These are phyloP conservation scores for Plutomurus gul DNA, from an alignment of 1,140 invertebrate genomes.

Conservation along the genomic window DNA sequence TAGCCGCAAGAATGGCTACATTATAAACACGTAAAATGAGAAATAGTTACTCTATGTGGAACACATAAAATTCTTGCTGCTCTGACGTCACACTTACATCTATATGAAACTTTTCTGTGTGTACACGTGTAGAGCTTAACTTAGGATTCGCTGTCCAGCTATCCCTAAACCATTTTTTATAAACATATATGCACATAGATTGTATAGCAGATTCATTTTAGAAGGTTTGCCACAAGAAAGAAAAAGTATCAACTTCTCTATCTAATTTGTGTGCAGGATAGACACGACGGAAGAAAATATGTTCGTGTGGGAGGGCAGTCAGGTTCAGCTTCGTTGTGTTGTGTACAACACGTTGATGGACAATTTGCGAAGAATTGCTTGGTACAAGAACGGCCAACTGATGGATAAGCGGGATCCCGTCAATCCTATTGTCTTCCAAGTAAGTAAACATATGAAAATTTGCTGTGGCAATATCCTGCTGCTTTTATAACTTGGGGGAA, in stretches of 20 bases:
- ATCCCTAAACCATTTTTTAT: too few species aligned
- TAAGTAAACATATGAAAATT: conserved; percentile 32
- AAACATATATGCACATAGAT: too few species aligned
- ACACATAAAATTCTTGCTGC: too few species aligned
- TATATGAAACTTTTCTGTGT: too few species aligned
- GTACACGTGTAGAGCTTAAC: too few species aligned
- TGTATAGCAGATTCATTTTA: too few species aligned
- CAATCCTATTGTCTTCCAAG: conserved; percentile 40
- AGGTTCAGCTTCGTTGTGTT: conserved; percentile 47
- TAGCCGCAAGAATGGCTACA: too few species aligned
- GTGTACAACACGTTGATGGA: conserved; percentile 41
- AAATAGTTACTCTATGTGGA: too few species aligned
- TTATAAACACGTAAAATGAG: too few species aligned
- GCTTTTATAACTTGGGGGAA: neutral
- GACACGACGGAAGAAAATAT: conserved; percentile 48
- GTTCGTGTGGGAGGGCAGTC: conserved; percentile 53
- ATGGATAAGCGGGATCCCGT: conserved; percentile 43
- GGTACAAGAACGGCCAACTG: conserved; percentile 45
- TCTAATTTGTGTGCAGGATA: conserved; percentile 38
- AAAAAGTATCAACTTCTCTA: neutral
- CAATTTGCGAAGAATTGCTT: conserved; percentile 40
- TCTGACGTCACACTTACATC: too few species aligned
- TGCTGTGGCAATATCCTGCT: neutral
- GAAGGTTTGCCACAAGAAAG: too few species aligned
- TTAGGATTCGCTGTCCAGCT: too few species aligned